A percentile compares a stretch with the other conserved stretches of the same genome.
Evolutionary conservation across 2,113 vertebrate genomes (phyloP).

Genomic region (Chlorocebus sabaeus): DNA sequence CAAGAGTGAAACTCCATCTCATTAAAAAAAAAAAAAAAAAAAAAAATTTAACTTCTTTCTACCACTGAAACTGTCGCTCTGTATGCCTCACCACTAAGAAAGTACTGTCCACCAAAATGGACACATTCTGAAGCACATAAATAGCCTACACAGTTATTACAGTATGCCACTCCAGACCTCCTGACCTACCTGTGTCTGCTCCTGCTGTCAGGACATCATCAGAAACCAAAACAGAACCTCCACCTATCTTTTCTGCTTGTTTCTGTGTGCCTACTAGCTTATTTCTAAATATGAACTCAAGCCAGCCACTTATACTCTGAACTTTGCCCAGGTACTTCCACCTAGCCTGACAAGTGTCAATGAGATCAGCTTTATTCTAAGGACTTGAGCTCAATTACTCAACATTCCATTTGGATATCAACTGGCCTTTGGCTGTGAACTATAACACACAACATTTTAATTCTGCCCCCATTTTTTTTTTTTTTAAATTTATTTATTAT

Average conservation of each 20-base stretch:
- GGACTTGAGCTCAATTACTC: neutral
- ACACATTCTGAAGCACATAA: neutral
- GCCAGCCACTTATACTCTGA: slow-evolving; percentile 14
- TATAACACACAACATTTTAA: neutral
- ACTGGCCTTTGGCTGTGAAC: neutral
- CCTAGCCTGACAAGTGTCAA: neutral
- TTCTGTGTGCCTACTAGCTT: neutral
- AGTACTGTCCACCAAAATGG: neutral
- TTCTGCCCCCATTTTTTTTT: neutral
- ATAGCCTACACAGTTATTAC: accelerated
- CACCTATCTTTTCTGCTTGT: neutral
- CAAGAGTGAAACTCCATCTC: too few species aligned
- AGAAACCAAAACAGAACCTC: neutral
- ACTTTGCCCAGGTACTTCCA: slow-evolving; percentile 45
- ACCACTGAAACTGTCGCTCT: neutral
- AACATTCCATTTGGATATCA: neutral
- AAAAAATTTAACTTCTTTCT: neutral
- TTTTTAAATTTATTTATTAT: too few species aligned
- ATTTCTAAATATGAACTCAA: neutral
- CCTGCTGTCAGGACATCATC: neutral
- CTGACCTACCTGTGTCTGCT: neutral
- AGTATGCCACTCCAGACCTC: neutral
- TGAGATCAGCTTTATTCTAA: slow-evolving; percentile 26
- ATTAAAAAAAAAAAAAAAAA: neutral
- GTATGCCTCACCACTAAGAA: neutral